These are phyloP conservation scores for Ictalurus furcatus DNA, from an alignment of 2,113 vertebrate species.

Conservation along the genomic window DNA sequence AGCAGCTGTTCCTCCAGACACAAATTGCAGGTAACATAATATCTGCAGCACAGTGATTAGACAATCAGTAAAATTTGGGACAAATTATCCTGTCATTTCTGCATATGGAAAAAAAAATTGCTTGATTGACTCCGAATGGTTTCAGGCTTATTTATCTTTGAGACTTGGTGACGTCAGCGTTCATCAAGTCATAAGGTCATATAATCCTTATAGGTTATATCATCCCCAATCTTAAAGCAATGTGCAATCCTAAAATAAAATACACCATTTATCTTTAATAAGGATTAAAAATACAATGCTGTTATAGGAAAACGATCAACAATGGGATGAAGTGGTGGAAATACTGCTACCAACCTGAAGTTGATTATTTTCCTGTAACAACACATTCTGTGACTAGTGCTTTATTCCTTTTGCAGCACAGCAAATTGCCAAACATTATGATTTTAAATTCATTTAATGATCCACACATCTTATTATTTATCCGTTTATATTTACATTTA, in stretches of 20 bases:
- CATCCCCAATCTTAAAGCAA: background rate
- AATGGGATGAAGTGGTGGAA: background rate
- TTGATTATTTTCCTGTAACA: background rate
- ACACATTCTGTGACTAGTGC: background rate
- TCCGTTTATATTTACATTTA: background rate
- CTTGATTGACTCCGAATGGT: constrained; percentile 24
- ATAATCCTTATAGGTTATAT: background rate
- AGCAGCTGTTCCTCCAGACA: constrained; percentile 11
- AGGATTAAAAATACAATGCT: background rate
- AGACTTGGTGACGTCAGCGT: background rate
- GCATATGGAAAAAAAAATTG: constrained; percentile 36
- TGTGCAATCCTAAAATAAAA: background rate
- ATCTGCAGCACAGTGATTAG: constrained; percentile 12
- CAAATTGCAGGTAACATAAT: constrained; percentile 40
- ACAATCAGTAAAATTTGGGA: constrained; percentile 29
- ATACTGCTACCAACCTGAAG: background rate
- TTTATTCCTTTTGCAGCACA: background rate
- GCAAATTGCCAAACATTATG: background rate
- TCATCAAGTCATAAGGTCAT: background rate
- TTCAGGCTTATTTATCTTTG: constrained; percentile 8
- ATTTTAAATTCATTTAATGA: background rate
- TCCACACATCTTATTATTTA: background rate
- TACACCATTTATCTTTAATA: background rate
- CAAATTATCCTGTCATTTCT: constrained; percentile 41
- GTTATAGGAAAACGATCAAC: background rate